Percentiles rank a stretch among this genome's conserved stretches.
These are phyloP conservation scores for Channa maculata DNA, from an alignment of 2,113 vertebrate species.

Conservation along the genomic window DNA sequence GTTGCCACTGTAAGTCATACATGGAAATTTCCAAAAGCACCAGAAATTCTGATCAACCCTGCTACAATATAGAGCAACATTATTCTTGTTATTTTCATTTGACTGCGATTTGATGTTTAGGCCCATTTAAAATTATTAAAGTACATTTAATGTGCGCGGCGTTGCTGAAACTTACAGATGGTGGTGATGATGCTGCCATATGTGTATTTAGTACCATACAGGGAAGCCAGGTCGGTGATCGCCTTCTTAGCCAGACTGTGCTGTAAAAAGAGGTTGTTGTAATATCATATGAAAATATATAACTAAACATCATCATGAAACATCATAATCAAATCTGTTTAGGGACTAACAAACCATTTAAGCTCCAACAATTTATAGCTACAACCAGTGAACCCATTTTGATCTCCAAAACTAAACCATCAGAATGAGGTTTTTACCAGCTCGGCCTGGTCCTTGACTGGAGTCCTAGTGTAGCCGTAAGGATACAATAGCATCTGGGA, in stretches of 20 bases:
- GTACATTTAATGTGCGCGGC: background rate
- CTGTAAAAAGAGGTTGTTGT: slow-evolving; percentile 70
- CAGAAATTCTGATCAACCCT: too few relatives aligned
- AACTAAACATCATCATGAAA: too few relatives aligned
- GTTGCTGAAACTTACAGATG: slow-evolving; percentile 88
- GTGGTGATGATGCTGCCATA: slow-evolving; percentile 91
- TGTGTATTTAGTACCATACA: slow-evolving; percentile 87
- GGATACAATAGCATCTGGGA: slow-evolving; percentile 96
- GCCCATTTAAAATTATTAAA: too few relatives aligned
- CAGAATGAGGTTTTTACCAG: slow-evolving; percentile 82
- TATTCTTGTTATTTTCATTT: too few relatives aligned
- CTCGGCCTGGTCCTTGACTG: slow-evolving; percentile 77
- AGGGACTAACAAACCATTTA: background rate
- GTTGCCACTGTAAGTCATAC: too few relatives aligned
- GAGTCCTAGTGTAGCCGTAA: slow-evolving; percentile 86
- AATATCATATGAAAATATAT: too few relatives aligned
- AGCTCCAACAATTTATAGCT: background rate
- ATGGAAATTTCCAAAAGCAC: too few relatives aligned
- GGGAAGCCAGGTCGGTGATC: slow-evolving; percentile 83
- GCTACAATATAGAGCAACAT: too few relatives aligned
- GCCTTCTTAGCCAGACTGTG: slow-evolving; percentile 85
- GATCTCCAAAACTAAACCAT: background rate
- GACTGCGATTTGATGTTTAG: too few relatives aligned
- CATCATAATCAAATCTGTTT: background rate
- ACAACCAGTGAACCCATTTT: background rate